Evolutionary conservation across 1,140 invertebrate genomes (phyloP).

Genomic region (Solenopsis fugax): DNA sequence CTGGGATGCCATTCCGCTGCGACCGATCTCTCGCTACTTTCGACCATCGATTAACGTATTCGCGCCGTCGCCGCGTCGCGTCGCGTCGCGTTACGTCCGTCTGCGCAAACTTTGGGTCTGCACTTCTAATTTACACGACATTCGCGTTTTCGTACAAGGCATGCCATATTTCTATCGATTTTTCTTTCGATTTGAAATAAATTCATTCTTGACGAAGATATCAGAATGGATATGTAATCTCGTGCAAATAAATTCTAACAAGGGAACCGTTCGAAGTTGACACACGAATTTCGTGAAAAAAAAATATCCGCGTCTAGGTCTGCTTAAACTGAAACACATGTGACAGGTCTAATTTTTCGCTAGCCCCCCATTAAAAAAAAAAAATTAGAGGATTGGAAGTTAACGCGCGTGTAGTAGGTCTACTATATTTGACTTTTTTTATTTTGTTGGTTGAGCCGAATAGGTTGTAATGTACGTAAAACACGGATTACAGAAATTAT

Average conservation of each 20-base stretch:
- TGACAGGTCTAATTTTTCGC: no score
- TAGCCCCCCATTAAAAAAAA: no score
- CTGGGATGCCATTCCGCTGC: constrained; percentile 57
- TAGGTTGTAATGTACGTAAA: no score
- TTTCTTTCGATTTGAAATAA: not conserved
- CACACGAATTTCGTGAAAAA: no score
- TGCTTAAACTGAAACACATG: no score
- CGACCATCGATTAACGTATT: constrained; percentile 60
- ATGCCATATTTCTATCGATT: not conserved
- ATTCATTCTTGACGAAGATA: not conserved
- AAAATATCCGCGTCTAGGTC: no score
- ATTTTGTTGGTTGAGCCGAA: no score
- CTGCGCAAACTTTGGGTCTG: not conserved
- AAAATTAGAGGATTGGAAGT: no score
- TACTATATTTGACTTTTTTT: no score
- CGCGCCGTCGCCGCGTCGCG: not conserved
- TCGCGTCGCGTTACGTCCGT: not conserved
- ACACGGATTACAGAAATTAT: no score
- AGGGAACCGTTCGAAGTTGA: no score
- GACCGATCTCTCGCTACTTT: constrained; percentile 49
- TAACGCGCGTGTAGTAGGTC: no score
- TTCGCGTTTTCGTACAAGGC: not conserved
- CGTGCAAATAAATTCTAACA: constrained; percentile 1
- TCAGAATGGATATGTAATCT: not conserved
- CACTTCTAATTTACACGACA: not conserved